phyloP scores from a whole-genome alignment of 2,888 invertebrate genomes.

The Diloba caeruleocephala region DNA sequence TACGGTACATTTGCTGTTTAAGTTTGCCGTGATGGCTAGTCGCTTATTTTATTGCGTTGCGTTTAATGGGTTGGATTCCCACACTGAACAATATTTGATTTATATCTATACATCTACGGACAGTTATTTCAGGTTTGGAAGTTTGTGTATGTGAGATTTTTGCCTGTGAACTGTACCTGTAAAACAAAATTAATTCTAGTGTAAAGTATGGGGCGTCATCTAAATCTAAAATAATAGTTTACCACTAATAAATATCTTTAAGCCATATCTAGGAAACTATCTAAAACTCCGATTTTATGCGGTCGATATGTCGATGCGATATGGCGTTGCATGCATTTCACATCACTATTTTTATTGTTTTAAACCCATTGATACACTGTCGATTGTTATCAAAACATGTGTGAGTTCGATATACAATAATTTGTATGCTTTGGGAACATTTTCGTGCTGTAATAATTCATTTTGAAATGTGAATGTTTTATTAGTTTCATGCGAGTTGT shows the following conservation, averaged over 20 bases:
- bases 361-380: conserved; percentile 36
- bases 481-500: too few relatives aligned
- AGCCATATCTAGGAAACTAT: conserved; percentile 48
- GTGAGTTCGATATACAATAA: conserved; percentile 32
- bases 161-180: too few relatives aligned
- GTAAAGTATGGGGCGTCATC: too few relatives aligned
- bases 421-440: conserved; percentile 43
- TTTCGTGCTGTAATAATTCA: conserved; percentile 24
- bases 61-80: too few relatives aligned
- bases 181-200: too few relatives aligned
- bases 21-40: too few relatives aligned
- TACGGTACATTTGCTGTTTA: too few relatives aligned
- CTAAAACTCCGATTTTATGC: conserved; percentile 20
- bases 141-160: too few relatives aligned
- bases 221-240: conserved; percentile 17
- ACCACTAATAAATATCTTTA: conserved; percentile 41
- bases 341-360: conserved; percentile 59
- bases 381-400: conserved; percentile 46
- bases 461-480: conserved; percentile 37
- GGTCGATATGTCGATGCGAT: conserved; percentile 32
- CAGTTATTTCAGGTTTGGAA: too few relatives aligned
- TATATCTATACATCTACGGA: too few relatives aligned
- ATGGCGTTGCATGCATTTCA: conserved; percentile 34
- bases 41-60: too few relatives aligned
- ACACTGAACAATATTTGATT: too few relatives aligned